Base-by-base conservation (phyloP, 2,113 vertebrate genomes). In the Xenopus borealis region DNA sequence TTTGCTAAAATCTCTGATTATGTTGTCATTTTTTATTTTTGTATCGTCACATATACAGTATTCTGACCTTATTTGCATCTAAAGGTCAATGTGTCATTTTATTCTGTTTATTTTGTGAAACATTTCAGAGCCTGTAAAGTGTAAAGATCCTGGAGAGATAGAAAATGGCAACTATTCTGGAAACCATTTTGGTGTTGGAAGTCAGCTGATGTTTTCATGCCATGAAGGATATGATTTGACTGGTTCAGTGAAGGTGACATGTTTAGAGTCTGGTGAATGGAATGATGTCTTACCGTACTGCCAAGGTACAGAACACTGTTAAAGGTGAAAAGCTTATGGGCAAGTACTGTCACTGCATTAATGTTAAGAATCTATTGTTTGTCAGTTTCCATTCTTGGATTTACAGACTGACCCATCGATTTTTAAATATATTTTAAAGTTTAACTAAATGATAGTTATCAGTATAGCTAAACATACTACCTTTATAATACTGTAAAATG, bases 61-160 rank as follows among this genome's bases (percentile, higher is more conserved):
- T 40, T 40, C 5, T 2, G 33, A 40, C 33, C 8, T 7, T 1
- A 40, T 4, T 40, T 40, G 33, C 33, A 40, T 40, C 33, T 40
- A 40, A 40, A 40, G 33, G 33, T 6, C 33, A 40, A n/a, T n/a
- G 33, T 40, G 33, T 40, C 33, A 40, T 40, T 40, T 40, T 40
- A 40, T 40, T 40, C 6, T 40, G 33, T 40, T 40, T 40, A 40
- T 40, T 40, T 40, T 40, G 33, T 40, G 8, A 40, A 40, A 40
- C 33, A 82, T 74, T 77, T 78, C 82, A 98, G 96, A 96, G 84
- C 96, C 96, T 0, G 81, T 97, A 45, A 96, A 92, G 79, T 98
- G 96, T 80, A 82, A 46, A 78, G 85, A 91, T 81, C 96, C 94
- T 0, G 90, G 87, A 74, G 83, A 84, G 64, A 94, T 93, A 33